Evolutionary conservation across 2,113 vertebrate species (phyloP), one percentile per base, ranked within the genome.

Genomic region (Semicossyphus pulcher): DNA sequence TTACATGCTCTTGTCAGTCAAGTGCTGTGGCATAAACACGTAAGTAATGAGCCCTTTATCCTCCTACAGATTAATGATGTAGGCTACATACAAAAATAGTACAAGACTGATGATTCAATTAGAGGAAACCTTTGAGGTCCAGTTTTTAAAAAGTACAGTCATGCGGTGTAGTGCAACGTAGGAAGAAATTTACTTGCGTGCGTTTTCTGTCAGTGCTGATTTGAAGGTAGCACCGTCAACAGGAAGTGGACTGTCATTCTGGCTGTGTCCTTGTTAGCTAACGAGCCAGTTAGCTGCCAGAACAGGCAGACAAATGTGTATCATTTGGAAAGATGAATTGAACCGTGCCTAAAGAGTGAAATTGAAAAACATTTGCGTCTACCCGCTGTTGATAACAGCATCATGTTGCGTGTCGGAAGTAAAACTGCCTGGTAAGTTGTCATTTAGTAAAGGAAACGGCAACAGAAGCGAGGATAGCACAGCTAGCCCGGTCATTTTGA

Each of bases 381-480:
- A 69, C 12, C 64, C 26, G 42, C 77, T 73, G 64, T 48, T 65
- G 47, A 71, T 37, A 64, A 78, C 74, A 65, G 63, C 85, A 70
- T 39, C 66, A 95, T 95, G 94, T 84, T 94, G 65, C 91, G 94
- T 68, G 91, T 92, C 62, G 93, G 92, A 72, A 88, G 78, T 36
- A 86, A 85, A 76, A 72, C 86, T 26, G 75, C 88, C 54, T 93
- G 93, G 94, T 94, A 81, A 93, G 93, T 90, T 21, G 7, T 0
- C 6, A 2, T 72, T 63, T 70, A 1, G 26, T 52, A 0, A 34
- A 52, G 37, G 34, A 45, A 66, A 56, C 16, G 47, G 18, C 11
- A 15, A 10, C 32, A 51, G 21, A 39, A 75, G 71, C 41, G 51
- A 67, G 42, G 52, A 26, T 36, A 29, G 44, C 51, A 37, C 48